Base-by-base conservation (phyloP, 2,113 vertebrate genomes). In the Acrocephalus kingi region DNA sequence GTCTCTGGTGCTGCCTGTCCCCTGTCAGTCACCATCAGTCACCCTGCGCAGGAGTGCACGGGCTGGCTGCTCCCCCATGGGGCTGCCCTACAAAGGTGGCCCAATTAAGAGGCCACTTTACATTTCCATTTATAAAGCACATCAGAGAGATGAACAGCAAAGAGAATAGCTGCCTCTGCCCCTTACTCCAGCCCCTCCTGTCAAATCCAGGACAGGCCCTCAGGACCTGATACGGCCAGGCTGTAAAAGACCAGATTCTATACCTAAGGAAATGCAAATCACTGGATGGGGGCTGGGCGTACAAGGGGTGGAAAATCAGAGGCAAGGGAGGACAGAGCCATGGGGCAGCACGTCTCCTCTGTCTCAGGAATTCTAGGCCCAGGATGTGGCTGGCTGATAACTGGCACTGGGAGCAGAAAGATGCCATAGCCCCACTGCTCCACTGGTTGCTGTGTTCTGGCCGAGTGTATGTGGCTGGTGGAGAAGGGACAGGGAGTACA, bases 161-260 rank as follows among this genome's bases (percentile, higher is more conserved):
- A 75, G 68, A 54, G 77, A 75, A 79, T 24, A 62, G 93, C 73
- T 88, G 84, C 52, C 56, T 80, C 75, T 5, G 10, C 73, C 75
- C 74, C 71, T 37, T n/a, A 23, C 30, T 92, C 39, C 39, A 52
- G 28, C 30, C 13, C 35, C 71, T 88, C 58, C 76, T 80, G 88
- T 87, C 54, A 89, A 96, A 98, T 95, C 75, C 87, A 95, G 95
- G 89, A 76, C 94, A 91, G 37, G 90, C 51, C 78, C 51, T 67
- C 10, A 68, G 87, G 74, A 76, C 59, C 22, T n/a, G 69, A 83
- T 10, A 85, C 24, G 37, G 74, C 48, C 39, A 73, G 76, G 59
- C 69, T 72, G 63, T 84, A 20, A 46, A 55, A 94, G 86, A 45
- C 55, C 35, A 13, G 61, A 95, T 92, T 75, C 86, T 28, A 69